These are phyloP conservation scores for Onthophagus taurus DNA, from an alignment of 1,140 invertebrate genomes.

Conservation along the genomic window DNA sequence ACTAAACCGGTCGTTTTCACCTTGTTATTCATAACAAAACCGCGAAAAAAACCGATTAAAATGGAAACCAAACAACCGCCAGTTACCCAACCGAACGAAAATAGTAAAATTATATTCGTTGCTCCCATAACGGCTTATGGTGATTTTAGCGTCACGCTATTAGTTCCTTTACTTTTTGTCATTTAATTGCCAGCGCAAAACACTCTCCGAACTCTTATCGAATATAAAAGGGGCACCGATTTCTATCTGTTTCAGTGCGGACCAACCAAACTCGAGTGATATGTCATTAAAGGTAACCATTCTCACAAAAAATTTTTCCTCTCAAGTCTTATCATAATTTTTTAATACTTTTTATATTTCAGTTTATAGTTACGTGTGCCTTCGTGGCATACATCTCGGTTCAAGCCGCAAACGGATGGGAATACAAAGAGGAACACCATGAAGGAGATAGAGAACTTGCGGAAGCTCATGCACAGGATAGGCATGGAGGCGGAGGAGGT, in stretches of 20 bases:
- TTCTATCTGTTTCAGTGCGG: neutral
- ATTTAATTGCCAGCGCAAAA: neutral
- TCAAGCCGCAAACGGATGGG: neutral
- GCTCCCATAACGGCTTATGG: neutral
- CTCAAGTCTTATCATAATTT: neutral
- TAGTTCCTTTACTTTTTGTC: constrained; percentile 3
- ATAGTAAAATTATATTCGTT: neutral
- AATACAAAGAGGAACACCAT: too few species aligned
- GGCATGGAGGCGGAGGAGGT: constrained; percentile 19
- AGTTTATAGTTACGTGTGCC: neutral
- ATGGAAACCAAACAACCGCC: too few species aligned
- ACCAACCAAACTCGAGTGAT: neutral
- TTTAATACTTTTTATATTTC: neutral
- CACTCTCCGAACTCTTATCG: neutral
- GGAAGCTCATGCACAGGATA: too few species aligned
- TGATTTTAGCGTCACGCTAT: neutral
- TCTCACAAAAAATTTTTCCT: neutral
- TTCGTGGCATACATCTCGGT: constrained; percentile 1
- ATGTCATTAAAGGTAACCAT: constrained; percentile 1
- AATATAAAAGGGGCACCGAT: neutral
- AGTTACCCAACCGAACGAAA: too few species aligned
- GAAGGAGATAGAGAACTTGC: too few species aligned
- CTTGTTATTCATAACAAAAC: too few species aligned
- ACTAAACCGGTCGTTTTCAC: too few species aligned
- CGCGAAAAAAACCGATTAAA: too few species aligned